A percentile compares a stretch with the other conserved stretches of the same genome.
These are phyloP conservation scores for Cantharis lateralis DNA, from an alignment of 2,888 invertebrate species.

Conservation along the genomic window DNA sequence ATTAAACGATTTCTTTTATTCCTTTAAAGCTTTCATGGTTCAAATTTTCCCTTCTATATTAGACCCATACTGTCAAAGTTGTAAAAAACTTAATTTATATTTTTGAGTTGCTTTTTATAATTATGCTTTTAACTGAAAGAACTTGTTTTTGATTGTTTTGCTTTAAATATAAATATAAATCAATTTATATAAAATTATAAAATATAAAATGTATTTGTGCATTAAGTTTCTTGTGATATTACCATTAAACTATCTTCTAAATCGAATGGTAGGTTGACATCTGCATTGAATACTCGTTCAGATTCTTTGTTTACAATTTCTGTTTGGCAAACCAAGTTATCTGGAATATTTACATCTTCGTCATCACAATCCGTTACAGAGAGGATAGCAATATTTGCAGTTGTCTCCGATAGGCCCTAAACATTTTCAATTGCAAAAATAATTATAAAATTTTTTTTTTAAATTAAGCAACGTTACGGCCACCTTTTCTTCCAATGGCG, in stretches of 20 bases:
- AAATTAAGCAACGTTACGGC: background rate
- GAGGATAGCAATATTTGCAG: background rate
- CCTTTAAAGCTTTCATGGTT: too few relatives aligned
- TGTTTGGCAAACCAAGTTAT: background rate
- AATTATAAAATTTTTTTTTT: background rate
- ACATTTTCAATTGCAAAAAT: background rate
- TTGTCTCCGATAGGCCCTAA: background rate
- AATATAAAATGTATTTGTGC: background rate
- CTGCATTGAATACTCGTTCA: background rate
- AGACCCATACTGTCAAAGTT: too few relatives aligned
- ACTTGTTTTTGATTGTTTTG: too few relatives aligned
- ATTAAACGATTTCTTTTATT: too few relatives aligned
- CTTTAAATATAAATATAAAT: too few relatives aligned
- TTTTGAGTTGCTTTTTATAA: too few relatives aligned
- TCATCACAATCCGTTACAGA: background rate
- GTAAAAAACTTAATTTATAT: too few relatives aligned
- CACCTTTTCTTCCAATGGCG: too few relatives aligned
- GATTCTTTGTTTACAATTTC: background rate
- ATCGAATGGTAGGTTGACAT: constrained; percentile 8
- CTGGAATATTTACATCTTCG: background rate
- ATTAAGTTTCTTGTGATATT: background rate
- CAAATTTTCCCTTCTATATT: too few relatives aligned
- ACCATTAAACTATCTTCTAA: constrained; percentile 19
- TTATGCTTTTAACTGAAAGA: too few relatives aligned
- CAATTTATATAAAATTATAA: too few relatives aligned